Conservation (phyloP, 2,797 vertebrate species). For the Channallabes apus region DNA sequence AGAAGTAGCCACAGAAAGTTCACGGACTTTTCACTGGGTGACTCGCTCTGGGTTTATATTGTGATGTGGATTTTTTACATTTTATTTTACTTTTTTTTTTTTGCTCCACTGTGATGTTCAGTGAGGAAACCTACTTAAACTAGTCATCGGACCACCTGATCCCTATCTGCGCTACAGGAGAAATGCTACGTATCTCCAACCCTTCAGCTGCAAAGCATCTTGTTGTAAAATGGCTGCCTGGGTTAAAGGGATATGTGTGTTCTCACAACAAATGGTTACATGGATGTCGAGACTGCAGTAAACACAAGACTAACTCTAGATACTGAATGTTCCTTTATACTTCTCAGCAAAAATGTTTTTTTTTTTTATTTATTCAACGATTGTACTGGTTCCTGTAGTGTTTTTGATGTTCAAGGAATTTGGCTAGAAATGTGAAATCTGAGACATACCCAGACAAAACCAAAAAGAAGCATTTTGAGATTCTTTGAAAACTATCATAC, state of each 20-base stretch:
- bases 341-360: slow-evolving; percentile 66
- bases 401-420: neutral
- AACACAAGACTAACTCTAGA: slow-evolving; percentile 3
- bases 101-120: slow-evolving; percentile 34
- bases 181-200: neutral
- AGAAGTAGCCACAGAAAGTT: slow-evolving; percentile 9
- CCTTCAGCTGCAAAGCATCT: neutral
- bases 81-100: neutral
- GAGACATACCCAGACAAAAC: neutral
- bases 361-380: slow-evolving; percentile 45
- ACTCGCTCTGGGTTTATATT: slow-evolving; percentile 10
- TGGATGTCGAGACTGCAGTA: neutral
- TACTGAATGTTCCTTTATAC: slow-evolving; percentile 50
- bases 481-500: neutral
- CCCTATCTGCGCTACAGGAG: neutral
- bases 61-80: slow-evolving; percentile 24
- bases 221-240: neutral
- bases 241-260: neutral
- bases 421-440: neutral
- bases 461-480: neutral
- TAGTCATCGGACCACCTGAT: neutral
- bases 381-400: slow-evolving; percentile 3
- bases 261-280: neutral
- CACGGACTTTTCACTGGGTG: neutral
- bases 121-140: neutral